Evolutionary conservation across 53 echinoderm and acorn worm genomes (phyloP).

Genomic region (Paracentrotus lividus): DNA sequence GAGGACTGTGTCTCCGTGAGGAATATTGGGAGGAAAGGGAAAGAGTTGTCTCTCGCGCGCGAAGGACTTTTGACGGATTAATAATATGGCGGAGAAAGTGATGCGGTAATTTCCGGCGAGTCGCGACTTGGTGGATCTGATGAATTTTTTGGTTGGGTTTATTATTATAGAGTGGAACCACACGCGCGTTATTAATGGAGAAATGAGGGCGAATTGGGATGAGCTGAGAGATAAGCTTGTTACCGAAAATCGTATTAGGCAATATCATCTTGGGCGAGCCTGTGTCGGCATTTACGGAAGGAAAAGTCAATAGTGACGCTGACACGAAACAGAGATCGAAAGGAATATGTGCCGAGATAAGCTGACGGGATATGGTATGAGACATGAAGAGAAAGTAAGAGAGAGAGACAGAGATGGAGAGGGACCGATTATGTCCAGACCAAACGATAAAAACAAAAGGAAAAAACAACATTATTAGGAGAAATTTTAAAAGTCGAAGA

Average conservation of each 20-base stretch:
- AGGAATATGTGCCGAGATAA: not conserved
- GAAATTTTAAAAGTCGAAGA: too few relatives aligned
- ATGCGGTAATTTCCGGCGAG: conserved; percentile 66
- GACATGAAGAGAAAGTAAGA: not conserved
- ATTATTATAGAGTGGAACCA: conserved; percentile 20
- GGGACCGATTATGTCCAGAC: too few relatives aligned
- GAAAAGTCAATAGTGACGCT: conserved; percentile 46
- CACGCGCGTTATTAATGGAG: conserved; percentile 72
- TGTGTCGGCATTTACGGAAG: conserved; percentile 54
- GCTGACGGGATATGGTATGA: not conserved
- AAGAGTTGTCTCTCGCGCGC: not conserved
- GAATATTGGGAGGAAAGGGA: not conserved
- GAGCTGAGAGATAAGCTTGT: conserved; percentile 57
- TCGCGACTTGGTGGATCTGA: conserved; percentile 38
- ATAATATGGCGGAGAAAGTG: conserved; percentile 38
- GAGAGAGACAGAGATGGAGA: not conserved
- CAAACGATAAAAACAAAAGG: too few relatives aligned
- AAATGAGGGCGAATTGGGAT: conserved; percentile 33
- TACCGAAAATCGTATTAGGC: conserved; percentile 59
- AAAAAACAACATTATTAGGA: too few relatives aligned
- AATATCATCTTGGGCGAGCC: conserved; percentile 48
- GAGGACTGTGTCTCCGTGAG: not conserved
- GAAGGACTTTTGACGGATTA: conserved; percentile 23
- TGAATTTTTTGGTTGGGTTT: conserved; percentile 15
- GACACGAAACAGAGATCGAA: not conserved